Evolutionary conservation across 2,797 vertebrate species (phyloP), one percentile per base, ranked within the genome.

Genomic region (Erithacus rubecula): DNA sequence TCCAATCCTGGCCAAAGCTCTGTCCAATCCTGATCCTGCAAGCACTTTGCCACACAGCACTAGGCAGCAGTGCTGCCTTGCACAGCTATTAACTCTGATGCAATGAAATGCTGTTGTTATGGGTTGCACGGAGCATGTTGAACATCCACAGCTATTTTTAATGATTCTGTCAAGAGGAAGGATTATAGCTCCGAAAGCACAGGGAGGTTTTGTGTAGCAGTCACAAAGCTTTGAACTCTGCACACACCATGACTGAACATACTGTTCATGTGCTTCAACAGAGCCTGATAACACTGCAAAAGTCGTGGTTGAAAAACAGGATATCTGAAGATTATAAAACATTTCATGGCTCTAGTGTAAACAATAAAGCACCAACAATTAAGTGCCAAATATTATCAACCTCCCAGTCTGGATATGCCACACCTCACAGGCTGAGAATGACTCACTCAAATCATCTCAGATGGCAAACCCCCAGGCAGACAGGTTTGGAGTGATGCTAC

Each of bases 91-190:
- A 83, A 70, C 37, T 86, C 59, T 60, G 78, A 67, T 43, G 71
- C 74, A 80, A n/a, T 23, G 56, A 80, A 94, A 64, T 13, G 16
- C n/a, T 93, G 88, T 90, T 90, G 88, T 90, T 90, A 23, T 5
- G 17, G 83, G 64, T 84, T 75, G 56, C 71, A 90, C 78, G 67
- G 46, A 95, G 44, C 30, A 34, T 52, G 89, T 92, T 80, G 84
- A 89, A 93, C 78, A 81, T 68, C 58, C 64, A 80, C 67, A 74
- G 46, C 74, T 92, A 79, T 89, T 96, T 95, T 89, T 86, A 93
- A 71, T 88, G 55, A 67, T 75, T 78, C 71, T 94, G 81, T 92
- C 78, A 87, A 62, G 58, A 77, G 81, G 68, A 83, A 94, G 64
- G 64, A 78, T 75, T 76, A 43, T 9, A 55, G 68, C 64, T 71